These are phyloP conservation scores for Anoplolepis gracilipes DNA, from an alignment of 1,140 invertebrate genomes.

Conservation along the genomic window DNA sequence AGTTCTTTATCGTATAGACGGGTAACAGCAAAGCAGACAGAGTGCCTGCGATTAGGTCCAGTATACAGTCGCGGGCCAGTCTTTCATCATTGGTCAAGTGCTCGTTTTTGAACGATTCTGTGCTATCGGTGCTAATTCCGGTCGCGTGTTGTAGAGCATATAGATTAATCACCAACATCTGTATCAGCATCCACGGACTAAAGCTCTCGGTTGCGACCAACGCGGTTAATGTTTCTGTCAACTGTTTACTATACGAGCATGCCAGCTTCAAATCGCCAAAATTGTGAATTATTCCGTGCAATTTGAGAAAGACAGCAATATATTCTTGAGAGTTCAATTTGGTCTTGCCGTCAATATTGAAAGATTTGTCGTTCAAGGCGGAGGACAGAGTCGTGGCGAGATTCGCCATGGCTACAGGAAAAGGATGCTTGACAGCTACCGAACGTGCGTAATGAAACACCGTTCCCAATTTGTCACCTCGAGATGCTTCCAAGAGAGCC, in stretches of 20 bases:
- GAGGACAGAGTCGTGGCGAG: conserved; percentile 89
- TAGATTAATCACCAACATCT: conserved; percentile 92
- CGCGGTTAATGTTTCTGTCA: conserved; percentile 90
- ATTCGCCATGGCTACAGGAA: conserved; percentile 93
- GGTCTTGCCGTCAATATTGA: conserved; percentile 86
- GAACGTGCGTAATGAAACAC: conserved; percentile 94
- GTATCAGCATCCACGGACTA: conserved; percentile 89
- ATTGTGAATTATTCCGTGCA: conserved; percentile 89
- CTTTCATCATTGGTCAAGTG: conserved; percentile 87
- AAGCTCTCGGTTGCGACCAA: conserved; percentile 93
- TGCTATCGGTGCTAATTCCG: conserved; percentile 76
- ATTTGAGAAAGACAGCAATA: conserved; percentile 89
- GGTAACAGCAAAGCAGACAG: conserved; percentile 91
- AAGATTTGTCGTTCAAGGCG: conserved; percentile 85
- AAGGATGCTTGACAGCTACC: conserved; percentile 92
- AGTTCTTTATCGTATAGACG: conserved; percentile 89
- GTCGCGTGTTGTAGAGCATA: conserved; percentile 89
- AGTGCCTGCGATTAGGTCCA: conserved; percentile 89
- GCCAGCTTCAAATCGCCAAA: conserved; percentile 87
- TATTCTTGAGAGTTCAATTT: conserved; percentile 90
- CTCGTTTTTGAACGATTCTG: conserved; percentile 79
- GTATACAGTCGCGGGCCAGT: conserved; percentile 87
- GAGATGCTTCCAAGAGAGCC: conserved; percentile 92
- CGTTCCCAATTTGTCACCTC: conserved; percentile 92
- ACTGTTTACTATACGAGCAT: conserved; percentile 87